These are phyloP conservation scores for Otis tarda DNA, from an alignment of 2,113 vertebrate species.

Conservation along the genomic window DNA sequence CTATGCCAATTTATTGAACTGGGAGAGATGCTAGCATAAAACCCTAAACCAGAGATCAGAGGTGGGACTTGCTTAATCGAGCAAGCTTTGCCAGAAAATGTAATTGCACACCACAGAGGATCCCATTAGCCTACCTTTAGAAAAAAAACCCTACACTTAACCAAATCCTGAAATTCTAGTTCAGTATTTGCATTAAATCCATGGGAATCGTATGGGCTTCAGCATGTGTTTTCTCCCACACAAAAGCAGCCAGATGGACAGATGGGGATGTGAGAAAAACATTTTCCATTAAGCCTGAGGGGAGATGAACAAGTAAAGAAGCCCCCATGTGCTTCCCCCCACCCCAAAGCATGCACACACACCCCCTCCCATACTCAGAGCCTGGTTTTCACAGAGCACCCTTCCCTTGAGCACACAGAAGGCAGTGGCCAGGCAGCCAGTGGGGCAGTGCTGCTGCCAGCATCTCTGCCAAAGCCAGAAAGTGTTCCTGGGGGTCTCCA, in stretches of 20 bases:
- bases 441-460: background rate
- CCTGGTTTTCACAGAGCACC: background rate
- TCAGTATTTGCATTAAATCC: slow-evolving; percentile 35
- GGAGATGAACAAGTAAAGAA: background rate
- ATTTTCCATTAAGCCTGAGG: background rate
- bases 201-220: slow-evolving; percentile 8
- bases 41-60: background rate
- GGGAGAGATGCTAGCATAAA: background rate
- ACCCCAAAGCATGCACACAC: background rate
- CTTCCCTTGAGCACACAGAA: background rate
- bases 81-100: background rate
- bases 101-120: background rate
- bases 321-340: background rate
- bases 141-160: background rate
- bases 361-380: too few species aligned
- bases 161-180: slow-evolving; percentile 44
- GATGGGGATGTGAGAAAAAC: slow-evolving; percentile 31
- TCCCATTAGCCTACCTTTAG: background rate
- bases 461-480: background rate
- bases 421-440: background rate
- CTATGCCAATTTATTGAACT: background rate
- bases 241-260: slow-evolving; percentile 31
- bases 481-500: background rate
- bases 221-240: slow-evolving; percentile 25
- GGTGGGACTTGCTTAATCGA: background rate